Evolutionary conservation across 2,797 vertebrate genomes (phyloP).

Genomic region (Microhierax caerulescens): DNA sequence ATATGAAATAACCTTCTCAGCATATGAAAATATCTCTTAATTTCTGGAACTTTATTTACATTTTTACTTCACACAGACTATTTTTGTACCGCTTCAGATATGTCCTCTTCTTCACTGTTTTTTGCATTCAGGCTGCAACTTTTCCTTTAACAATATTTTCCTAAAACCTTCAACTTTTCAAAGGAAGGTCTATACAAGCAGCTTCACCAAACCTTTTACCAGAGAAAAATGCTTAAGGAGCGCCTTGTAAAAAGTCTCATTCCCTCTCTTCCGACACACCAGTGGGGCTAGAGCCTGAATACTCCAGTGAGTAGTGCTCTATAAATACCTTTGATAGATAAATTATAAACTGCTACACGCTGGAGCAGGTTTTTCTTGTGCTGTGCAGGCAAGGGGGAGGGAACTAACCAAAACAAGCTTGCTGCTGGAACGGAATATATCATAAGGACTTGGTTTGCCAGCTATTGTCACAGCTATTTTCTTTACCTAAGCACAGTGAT

Average conservation of each 20-base stretch:
- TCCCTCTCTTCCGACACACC: not conserved
- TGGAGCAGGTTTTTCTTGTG: constrained; percentile 4
- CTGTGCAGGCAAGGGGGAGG: not conserved
- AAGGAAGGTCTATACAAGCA: not conserved
- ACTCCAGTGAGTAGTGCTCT: not conserved
- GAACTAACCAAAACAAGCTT: not conserved
- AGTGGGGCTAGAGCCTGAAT: not conserved
- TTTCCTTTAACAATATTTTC: not conserved
- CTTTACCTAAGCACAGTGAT: not conserved
- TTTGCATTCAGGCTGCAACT: not conserved
- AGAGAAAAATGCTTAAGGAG: not conserved
- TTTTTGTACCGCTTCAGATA: not conserved
- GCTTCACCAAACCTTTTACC: not conserved
- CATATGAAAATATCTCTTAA: not conserved
- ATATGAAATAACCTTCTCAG: not conserved
- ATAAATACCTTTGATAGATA: constrained; percentile 31
- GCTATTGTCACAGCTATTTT: not conserved
- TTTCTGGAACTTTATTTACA: not conserved
- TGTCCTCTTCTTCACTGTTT: not conserved
- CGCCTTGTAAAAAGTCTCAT: not conserved
- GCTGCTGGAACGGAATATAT: not conserved
- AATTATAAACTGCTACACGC: constrained; percentile 4
- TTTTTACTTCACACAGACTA: not conserved
- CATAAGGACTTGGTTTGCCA: not conserved
- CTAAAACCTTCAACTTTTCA: not conserved